Conservation (phyloP, 2,797 vertebrate genomes). For the Darevskia nairensis region DNA sequence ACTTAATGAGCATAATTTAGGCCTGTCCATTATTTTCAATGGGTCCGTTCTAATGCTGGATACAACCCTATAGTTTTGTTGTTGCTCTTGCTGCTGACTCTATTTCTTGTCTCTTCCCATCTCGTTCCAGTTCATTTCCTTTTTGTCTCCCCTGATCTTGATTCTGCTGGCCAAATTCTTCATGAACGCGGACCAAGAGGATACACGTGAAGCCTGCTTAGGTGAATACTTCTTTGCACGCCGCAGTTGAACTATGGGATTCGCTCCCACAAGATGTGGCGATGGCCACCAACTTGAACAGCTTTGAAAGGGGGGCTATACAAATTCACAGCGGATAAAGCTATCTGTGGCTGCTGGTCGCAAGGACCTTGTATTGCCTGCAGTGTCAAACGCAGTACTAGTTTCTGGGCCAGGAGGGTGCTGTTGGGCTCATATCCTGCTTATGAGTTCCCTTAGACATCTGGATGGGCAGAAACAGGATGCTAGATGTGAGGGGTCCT, state of each 20-base stretch:
- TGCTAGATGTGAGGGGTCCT: too few species aligned
- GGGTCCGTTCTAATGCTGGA: neutral
- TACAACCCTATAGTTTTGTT: neutral
- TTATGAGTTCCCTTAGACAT: too few species aligned
- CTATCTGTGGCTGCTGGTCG: too few species aligned
- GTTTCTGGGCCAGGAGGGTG: too few species aligned
- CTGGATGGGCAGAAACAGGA: too few species aligned
- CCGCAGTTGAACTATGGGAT: neutral
- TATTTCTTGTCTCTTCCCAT: neutral
- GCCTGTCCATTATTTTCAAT: neutral
- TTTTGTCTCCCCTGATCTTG: conserved; percentile 84
- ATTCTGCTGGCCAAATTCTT: conserved; percentile 84
- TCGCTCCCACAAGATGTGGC: neutral
- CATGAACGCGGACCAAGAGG: conserved; percentile 79
- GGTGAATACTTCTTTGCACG: conserved; percentile 74
- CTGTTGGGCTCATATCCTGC: too few species aligned
- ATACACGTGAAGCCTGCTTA: conserved; percentile 87
- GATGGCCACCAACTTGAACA: neutral
- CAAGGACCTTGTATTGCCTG: too few species aligned
- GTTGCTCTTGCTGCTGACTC: neutral
- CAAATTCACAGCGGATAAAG: neutral
- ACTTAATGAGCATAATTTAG: too few species aligned
- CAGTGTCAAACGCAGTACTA: too few species aligned
- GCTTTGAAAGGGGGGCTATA: neutral
- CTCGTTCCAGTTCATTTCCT: conserved; percentile 82